Base-by-base conservation (phyloP, 2,113 vertebrate genomes). In the Pionites leucogaster region DNA sequence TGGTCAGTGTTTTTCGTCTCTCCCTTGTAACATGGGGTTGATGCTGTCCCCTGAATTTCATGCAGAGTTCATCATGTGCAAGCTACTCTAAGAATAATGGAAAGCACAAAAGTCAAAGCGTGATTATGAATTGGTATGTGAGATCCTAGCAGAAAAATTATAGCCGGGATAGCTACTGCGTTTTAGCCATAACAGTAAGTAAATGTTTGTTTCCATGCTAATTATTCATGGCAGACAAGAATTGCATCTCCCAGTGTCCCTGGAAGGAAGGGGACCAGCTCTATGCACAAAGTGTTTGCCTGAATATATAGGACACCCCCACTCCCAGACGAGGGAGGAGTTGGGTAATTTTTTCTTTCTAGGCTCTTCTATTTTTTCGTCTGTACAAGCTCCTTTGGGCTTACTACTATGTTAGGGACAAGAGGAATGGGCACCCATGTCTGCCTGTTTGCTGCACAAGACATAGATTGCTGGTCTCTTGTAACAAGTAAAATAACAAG, bases 271-370 rank as follows among this genome's bases (percentile, higher is more conserved):
- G 14, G 17, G 37, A 52, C 35, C 33, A 82, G 59, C 35, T 62
- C 41, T 1, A 15, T 0, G 1, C 62, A 70, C 69, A 75, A 77
- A 90, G 69, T 60, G 62, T 52, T 53, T 0, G 4, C 22, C 71
- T 79, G 52, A 49, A 28, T 85, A 35, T 24, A 71, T 59, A 59
- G 57, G 57, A 59, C 46, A 83, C 46, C 23, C 17, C 31, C 14
- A 12, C 24, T 35, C 19, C 28, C 11, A 77, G 49, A 74, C 31
- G 74, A 27, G 22, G 57, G 37, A 82, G 37, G 15, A 86, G 37
- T 77, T 53, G 91, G 84, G 90, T 87, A 39, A 90, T 67, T 91
- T 83, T 88, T 92, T 53, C 93, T 88, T 88, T 81, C 68, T 31
- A 64, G 82, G 72, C 44, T 93, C 37, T 81, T 74, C 53, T 86